These are phyloP conservation scores for Gobius niger DNA, from an alignment of 2,113 vertebrate species.

Conservation along the genomic window DNA sequence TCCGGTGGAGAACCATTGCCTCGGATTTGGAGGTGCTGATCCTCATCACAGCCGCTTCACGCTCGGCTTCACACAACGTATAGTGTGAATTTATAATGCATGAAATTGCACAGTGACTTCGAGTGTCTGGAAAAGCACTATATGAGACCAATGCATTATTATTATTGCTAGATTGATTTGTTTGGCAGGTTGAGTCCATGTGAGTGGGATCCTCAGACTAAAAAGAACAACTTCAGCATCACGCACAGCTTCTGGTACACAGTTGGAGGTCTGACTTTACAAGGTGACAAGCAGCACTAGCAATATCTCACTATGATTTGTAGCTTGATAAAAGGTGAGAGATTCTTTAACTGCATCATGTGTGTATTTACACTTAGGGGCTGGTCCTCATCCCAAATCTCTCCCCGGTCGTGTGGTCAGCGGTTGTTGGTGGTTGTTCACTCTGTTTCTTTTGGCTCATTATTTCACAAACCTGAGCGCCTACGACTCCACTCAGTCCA, in stretches of 20 bases:
- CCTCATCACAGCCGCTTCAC: too few species aligned
- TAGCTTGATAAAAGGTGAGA: neutral
- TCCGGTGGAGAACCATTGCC: too few species aligned
- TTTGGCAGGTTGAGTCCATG: conserved; percentile 82
- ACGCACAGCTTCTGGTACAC: conserved; percentile 87
- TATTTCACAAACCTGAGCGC: conserved; percentile 85
- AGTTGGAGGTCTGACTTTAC: conserved; percentile 82
- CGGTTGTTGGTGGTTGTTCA: conserved; percentile 87
- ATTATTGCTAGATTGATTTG: neutral
- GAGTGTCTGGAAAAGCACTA: too few species aligned
- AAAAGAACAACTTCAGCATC: conserved; percentile 80
- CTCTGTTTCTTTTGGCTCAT: conserved; percentile 80
- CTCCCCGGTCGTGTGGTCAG: conserved; percentile 80
- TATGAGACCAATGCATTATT: too few species aligned
- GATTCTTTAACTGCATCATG: neutral
- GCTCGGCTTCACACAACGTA: too few species aligned
- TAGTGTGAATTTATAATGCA: too few species aligned
- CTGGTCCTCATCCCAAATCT: conserved; percentile 81
- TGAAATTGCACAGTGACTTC: too few species aligned
- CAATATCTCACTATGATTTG: neutral
- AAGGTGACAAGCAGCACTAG: conserved; percentile 69
- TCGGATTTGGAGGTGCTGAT: too few species aligned
- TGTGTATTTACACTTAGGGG: conserved; percentile 67
- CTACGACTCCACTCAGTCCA: conserved; percentile 66
- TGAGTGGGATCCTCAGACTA: conserved; percentile 83